phyloP scores from a whole-genome alignment of 2,888 invertebrate genomes.

The Drosophila siamana region DNA sequence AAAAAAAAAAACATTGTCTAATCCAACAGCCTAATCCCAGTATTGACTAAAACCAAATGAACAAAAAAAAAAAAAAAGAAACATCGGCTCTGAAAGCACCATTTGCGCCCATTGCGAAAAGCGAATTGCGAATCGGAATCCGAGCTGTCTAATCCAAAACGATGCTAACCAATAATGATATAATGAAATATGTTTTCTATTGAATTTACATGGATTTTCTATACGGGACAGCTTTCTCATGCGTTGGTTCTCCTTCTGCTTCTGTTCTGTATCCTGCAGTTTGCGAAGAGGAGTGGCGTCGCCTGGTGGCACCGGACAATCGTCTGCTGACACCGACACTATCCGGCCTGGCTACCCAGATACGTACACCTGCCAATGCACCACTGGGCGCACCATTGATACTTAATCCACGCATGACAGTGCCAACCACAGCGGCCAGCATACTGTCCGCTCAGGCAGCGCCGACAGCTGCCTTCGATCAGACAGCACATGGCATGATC shows the following conservation, averaged over 20 bases:
- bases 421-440: constrained; percentile 90
- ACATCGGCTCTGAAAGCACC: too few relatives aligned
- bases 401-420: constrained; percentile 95
- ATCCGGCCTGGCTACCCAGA: constrained; percentile 88
- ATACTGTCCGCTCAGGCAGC: constrained; percentile 87
- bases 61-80: not conserved
- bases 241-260: constrained; percentile 77
- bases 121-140: constrained; percentile 7
- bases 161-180: constrained; percentile 56
- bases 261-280: constrained; percentile 86
- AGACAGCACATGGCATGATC: constrained; percentile 89
- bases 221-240: constrained; percentile 74
- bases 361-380: constrained; percentile 90
- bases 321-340: constrained; percentile 88
- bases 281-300: constrained; percentile 94
- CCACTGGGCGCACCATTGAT: constrained; percentile 96
- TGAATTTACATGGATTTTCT: constrained; percentile 70
- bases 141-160: constrained; percentile 35
- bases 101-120: constrained; percentile 1
- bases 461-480: constrained; percentile 89
- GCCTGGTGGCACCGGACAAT: constrained; percentile 92
- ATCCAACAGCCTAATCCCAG: constrained; percentile 57
- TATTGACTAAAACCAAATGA: constrained; percentile 45
- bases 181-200: constrained; percentile 48
- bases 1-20: constrained; percentile 33